phyloP scores from a whole-genome alignment of 2,113 vertebrate species.

The mouse (Mus musculus) region GRCm39 chr4:151354001-151354500 shows the following conservation, averaged over 20 bases:
- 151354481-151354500: neutral
- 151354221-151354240: accelerated
- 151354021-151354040: neutral
- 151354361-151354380: neutral
- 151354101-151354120: neutral
- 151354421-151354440: neutral
- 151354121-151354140: neutral
- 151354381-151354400: accelerated
- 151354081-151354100: neutral
- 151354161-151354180: neutral
- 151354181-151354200: neutral
- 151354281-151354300: neutral
- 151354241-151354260: neutral
- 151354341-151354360: accelerated
- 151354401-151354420: neutral
- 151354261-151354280: too few relatives aligned
- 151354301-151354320: accelerated
- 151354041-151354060: neutral
- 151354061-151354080: neutral
- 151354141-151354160: accelerated
- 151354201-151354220: accelerated
- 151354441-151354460: neutral
- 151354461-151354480: neutral
- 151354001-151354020: neutral
- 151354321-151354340: neutral